Evolutionary conservation across 2,113 vertebrate genomes (phyloP).

Genomic region (Forbesichthys papilliferus): DNA sequence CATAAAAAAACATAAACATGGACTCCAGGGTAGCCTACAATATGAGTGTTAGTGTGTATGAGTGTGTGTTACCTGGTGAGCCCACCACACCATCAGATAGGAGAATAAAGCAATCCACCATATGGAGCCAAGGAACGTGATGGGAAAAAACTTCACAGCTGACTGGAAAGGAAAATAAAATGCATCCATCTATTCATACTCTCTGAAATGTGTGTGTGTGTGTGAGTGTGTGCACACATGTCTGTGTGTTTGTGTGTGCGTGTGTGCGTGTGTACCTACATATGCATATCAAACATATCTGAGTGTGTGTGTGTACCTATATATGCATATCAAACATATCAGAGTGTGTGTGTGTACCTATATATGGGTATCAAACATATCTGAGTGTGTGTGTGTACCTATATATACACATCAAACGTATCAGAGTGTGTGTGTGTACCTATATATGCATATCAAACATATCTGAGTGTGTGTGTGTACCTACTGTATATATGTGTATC

Average conservation of each 20-base stretch:
- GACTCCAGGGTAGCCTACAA: slow-evolving; percentile 12
- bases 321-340: too few relatives aligned
- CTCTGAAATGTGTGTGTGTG: not conserved
- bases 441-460: not conserved
- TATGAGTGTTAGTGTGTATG: slow-evolving; percentile 14
- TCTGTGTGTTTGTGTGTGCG: slow-evolving; percentile 11
- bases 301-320: not conserved
- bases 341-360: too few relatives aligned
- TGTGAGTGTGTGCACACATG: not conserved
- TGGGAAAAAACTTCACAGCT: slow-evolving; percentile 84
- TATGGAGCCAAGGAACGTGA: slow-evolving; percentile 93
- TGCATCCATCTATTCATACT: not conserved
- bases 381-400: too few relatives aligned
- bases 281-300: not conserved
- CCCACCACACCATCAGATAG: slow-evolving; percentile 99
- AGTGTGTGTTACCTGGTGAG: slow-evolving; percentile 88
- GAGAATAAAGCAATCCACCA: slow-evolving; percentile 93
- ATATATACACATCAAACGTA: too few relatives aligned
- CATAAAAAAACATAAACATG: not conserved
- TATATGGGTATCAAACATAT: too few relatives aligned
- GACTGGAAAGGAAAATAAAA: slow-evolving; percentile 70
- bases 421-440: not conserved
- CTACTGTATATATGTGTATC: not conserved
- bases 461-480: not conserved
- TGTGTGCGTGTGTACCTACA: not conserved